Conservation (phyloP, 35 echinoderm and acorn worm genomes). For the Nesometra sesokonis region DNA sequence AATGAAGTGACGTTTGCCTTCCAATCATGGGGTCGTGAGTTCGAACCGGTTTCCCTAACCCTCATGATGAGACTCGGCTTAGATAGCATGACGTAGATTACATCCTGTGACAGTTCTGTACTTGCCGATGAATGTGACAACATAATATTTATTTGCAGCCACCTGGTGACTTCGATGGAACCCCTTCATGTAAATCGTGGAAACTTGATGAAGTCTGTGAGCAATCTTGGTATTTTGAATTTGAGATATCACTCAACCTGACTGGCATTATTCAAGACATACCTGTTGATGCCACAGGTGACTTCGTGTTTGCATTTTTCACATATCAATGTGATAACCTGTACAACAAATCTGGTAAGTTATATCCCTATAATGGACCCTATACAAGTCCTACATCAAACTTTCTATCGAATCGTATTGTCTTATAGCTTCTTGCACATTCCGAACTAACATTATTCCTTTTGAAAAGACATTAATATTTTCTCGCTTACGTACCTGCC, state of each 20-base stretch:
- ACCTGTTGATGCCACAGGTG: slow-evolving; percentile 55
- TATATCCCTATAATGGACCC: neutral
- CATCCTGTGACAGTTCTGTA: no score
- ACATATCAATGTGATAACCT: slow-evolving; percentile 33
- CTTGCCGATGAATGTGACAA: no score
- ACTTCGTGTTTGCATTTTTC: slow-evolving; percentile 51
- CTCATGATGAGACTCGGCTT: no score
- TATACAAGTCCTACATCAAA: no score
- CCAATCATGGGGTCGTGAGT: no score
- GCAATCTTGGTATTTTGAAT: slow-evolving; percentile 65
- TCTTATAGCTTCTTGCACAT: neutral
- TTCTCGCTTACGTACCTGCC: neutral
- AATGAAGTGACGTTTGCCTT: no score
- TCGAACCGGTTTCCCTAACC: no score
- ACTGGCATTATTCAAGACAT: slow-evolving; percentile 12
- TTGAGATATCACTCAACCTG: slow-evolving; percentile 26
- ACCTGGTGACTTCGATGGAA: slow-evolving; percentile 7
- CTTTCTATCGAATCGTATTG: neutral
- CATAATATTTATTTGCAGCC: slow-evolving; percentile 24
- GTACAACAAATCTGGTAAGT: slow-evolving; percentile 34
- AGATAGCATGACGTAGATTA: no score
- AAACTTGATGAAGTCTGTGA: slow-evolving; percentile 29
- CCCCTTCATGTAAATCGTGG: slow-evolving; percentile 21
- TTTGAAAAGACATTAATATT: neutral
- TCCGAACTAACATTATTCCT: neutral